phyloP scores from a whole-genome alignment of 2,888 invertebrate genomes.

The Amphimallon solstitiale region DNA sequence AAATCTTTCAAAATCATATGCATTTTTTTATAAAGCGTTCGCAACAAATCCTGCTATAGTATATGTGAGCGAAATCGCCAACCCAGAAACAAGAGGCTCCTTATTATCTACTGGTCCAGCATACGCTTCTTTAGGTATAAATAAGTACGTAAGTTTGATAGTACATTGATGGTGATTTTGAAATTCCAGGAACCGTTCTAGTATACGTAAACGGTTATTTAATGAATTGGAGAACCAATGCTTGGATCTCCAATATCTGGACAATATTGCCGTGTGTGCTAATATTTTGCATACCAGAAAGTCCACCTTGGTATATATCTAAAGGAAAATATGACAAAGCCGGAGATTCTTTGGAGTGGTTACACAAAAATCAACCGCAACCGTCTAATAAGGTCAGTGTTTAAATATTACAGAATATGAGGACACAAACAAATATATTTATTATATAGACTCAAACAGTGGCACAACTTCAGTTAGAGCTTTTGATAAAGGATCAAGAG shows the following conservation, averaged over 20 bases:
- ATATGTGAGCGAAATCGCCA: constrained; percentile 71
- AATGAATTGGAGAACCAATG: constrained; percentile 66
- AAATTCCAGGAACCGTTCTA: constrained; percentile 65
- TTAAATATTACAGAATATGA: no score
- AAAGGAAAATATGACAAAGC: constrained; percentile 68
- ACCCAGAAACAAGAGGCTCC: constrained; percentile 69
- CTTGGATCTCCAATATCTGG: constrained; percentile 67
- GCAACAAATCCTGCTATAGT: constrained; percentile 71
- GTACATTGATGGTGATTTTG: no score
- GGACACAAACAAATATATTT: background rate
- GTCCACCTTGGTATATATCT: constrained; percentile 69
- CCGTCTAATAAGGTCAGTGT: constrained; percentile 59
- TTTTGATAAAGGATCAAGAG: constrained; percentile 66
- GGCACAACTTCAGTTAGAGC: constrained; percentile 65
- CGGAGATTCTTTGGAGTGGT: constrained; percentile 65
- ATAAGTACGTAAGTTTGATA: no score
- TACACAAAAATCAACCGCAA: constrained; percentile 62
- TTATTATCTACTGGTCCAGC: constrained; percentile 69
- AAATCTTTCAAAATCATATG: no score
- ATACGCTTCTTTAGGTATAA: constrained; percentile 64
- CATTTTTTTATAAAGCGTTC: constrained; percentile 58
- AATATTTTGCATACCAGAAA: constrained; percentile 67
- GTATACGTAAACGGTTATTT: constrained; percentile 68
- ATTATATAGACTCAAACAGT: constrained; percentile 59
- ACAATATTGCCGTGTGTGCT: constrained; percentile 65